Evolutionary conservation across 1,140 invertebrate species (phyloP), one percentile per base, ranked within the genome.

Genomic region (Tetragonula clypearis): DNA sequence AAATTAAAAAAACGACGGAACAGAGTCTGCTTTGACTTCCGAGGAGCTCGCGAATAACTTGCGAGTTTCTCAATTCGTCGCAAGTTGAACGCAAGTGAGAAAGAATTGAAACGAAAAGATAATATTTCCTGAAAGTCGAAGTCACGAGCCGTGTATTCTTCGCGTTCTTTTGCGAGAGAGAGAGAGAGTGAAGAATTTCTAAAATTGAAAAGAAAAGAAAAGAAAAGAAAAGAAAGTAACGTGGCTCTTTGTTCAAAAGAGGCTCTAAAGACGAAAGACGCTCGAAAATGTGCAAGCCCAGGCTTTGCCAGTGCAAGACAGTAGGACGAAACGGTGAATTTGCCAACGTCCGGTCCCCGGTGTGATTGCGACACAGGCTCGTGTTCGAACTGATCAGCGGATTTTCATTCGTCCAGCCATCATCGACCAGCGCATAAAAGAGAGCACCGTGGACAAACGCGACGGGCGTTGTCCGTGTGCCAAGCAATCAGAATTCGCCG

Each of bases 351-450:
- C 41, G 41, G 41, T 49, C 41, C 41, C 6, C 5, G 26, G 55
- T 17, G 55, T 17, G 68, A 72, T 81, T 65, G 58, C 79, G 56
- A 76, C 58, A 76, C 58, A 58, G 55, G 19, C n/a, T 6, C 62
- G 60, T 73, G 65, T 79, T 82, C 65, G 35, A 17, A 0, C 6
- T 3, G 73, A 69, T 88, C 87, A 88, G 78, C 75, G 35, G 35
- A 56, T 87, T 73, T 72, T 65, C 68, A 17, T 69, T 58, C 35
- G 26, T 3, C 30, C 30, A 21, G 21, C 15, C 6, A 1, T 49
- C 6, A 1, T 49, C 35, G n/a, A 56, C 68, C 15, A 53, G 26
- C 19, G 55, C 49, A 62, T 65, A n/a, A 53, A 56, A 62, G 35
- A 79, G 81, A 82, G 30, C 35, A 17, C 5, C 0, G 35, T 1